Evolutionary conservation across 1,140 invertebrate species (phyloP).

Genomic region (Cydia amplana): DNA sequence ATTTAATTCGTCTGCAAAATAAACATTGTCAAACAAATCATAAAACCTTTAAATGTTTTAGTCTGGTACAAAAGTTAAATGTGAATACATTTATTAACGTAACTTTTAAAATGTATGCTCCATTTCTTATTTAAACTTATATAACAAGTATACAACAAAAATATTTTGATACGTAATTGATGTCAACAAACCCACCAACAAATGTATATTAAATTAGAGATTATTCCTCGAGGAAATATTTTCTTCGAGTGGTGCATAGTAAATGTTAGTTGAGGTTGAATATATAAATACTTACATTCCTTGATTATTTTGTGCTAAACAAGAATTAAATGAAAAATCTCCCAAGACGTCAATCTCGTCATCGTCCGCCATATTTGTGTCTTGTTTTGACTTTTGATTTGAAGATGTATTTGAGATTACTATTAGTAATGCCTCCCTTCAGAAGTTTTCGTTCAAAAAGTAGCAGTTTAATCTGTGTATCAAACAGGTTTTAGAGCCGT

Average conservation of each 20-base stretch:
- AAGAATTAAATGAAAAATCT: constrained; percentile 78
- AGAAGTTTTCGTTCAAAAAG: not conserved
- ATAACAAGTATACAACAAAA: constrained; percentile 26
- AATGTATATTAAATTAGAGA: not conserved
- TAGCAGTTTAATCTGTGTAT: not conserved
- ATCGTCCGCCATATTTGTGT: constrained; percentile 66
- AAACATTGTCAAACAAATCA: not conserved
- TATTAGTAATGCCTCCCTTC: not conserved
- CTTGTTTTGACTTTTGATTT: not conserved
- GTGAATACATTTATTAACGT: no score
- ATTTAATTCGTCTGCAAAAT: not conserved
- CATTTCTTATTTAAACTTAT: not conserved
- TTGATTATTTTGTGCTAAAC: constrained; percentile 73
- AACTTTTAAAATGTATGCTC: not conserved
- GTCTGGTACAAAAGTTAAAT: no score
- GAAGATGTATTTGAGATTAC: not conserved
- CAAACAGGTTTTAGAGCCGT: not conserved
- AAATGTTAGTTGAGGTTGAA: not conserved
- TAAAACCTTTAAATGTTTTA: not conserved
- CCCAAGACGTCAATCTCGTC: constrained; percentile 78
- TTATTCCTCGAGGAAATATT: not conserved
- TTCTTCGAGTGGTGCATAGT: not conserved
- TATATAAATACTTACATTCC: constrained; percentile 65
- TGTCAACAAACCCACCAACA: constrained; percentile 31
- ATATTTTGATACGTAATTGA: constrained; percentile 23